Conservation (phyloP, 1,140 invertebrate species). For the Anoplophora glabripennis region DNA sequence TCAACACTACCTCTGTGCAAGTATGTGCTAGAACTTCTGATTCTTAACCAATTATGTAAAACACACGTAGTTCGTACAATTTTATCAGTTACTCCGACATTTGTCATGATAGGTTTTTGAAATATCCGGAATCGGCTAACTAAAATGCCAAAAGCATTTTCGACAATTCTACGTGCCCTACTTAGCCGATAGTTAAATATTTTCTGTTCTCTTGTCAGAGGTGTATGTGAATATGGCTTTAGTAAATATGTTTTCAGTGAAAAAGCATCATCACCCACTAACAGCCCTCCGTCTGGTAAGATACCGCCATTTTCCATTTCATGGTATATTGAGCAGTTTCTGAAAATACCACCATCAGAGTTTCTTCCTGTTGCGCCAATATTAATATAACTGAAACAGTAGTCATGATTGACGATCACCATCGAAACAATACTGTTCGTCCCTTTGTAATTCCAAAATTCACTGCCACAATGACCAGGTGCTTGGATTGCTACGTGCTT, state of each 20-base stretch:
- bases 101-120: constrained; percentile 2
- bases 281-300: background rate
- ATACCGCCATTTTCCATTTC: background rate
- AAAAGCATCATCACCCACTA: background rate
- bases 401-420: background rate
- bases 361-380: background rate
- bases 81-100: background rate
- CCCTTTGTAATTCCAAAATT: constrained; percentile 50
- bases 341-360: background rate
- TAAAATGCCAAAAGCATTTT: constrained; percentile 53
- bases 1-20: too few species aligned
- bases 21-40: too few species aligned
- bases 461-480: constrained; percentile 40
- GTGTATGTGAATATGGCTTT: background rate
- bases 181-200: constrained; percentile 30
- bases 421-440: background rate
- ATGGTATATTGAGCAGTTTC: background rate
- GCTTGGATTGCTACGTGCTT: constrained; percentile 48
- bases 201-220: background rate
- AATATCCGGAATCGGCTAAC: constrained; percentile 44
- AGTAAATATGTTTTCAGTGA: background rate
- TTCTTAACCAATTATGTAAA: constrained; percentile 6
- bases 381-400: background rate
- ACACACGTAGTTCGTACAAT: background rate
- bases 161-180: constrained; percentile 41